Evolutionary conservation across 2,797 vertebrate species (phyloP).

Genomic region (Siniperca scherzeri): DNA sequence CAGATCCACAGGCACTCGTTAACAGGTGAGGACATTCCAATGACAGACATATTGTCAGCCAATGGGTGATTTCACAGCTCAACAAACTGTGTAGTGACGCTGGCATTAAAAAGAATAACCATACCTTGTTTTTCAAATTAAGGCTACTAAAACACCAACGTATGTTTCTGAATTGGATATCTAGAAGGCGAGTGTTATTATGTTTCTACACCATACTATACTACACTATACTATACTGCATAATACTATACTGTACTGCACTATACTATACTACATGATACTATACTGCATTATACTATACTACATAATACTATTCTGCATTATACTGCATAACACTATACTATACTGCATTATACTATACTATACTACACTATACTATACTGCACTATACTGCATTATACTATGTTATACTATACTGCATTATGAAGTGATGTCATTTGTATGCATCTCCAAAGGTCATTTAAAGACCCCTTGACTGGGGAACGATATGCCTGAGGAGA

Average conservation of each 20-base stretch:
- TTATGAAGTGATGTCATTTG: neutral
- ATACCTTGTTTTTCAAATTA: neutral
- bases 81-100: slow-evolving; percentile 21
- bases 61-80: slow-evolving; percentile 44
- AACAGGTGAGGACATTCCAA: slow-evolving; percentile 41
- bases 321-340: neutral
- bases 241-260: neutral
- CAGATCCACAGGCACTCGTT: slow-evolving; percentile 14
- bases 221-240: neutral
- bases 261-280: neutral
- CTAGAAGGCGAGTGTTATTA: neutral
- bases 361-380: too few relatives aligned
- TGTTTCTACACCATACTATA: neutral
- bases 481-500: too few relatives aligned
- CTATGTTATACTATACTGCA: neutral
- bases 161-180: slow-evolving; percentile 2
- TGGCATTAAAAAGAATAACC: neutral
- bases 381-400: neutral
- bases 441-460: neutral
- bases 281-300: neutral
- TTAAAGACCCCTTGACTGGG: too few relatives aligned
- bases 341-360: neutral
- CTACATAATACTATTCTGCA: too few relatives aligned
- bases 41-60: slow-evolving; percentile 42
- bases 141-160: neutral